Percentiles rank a stretch among this genome's conserved stretches.
phyloP scores from a whole-genome alignment of 1,140 invertebrate species.

The Thaumatotibia leucotreta region DNA sequence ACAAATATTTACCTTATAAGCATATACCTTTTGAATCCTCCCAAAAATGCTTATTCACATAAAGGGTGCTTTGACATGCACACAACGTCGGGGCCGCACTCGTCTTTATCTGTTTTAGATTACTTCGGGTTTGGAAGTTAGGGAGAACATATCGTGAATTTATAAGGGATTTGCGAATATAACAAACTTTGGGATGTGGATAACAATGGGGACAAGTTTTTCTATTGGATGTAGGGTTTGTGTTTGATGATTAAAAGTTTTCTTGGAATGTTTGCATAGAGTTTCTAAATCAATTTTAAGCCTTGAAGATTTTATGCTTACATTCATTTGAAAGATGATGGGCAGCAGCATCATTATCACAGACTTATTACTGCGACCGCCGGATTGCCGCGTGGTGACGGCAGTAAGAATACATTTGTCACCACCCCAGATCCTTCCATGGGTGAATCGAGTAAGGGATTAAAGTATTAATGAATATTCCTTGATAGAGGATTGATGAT shows the following conservation, averaged over 20 bases:
- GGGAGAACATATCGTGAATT: slow-evolving; percentile 47
- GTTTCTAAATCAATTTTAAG: neutral
- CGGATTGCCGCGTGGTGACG: no score
- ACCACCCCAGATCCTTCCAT: no score
- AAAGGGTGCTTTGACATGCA: slow-evolving; percentile 58
- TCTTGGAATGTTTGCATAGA: neutral
- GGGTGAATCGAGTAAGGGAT: no score
- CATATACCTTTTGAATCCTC: neutral
- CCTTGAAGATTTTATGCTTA: neutral
- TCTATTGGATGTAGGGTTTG: slow-evolving; percentile 36
- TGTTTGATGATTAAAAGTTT: neutral
- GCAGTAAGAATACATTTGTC: no score
- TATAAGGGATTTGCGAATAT: slow-evolving; percentile 47
- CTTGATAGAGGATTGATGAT: no score
- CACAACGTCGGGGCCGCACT: slow-evolving; percentile 53
- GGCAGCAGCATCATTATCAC: neutral
- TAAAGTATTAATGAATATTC: no score
- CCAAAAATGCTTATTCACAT: slow-evolving; percentile 53
- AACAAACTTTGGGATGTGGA: slow-evolving; percentile 44
- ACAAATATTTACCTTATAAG: no score
- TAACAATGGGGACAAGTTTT: slow-evolving; percentile 57
- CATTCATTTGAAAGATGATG: neutral
- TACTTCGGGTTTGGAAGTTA: slow-evolving; percentile 63
- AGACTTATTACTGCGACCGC: no score
- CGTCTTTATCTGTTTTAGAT: slow-evolving; percentile 73